A percentile compares a stretch with the other conserved stretches of the same genome.
Conservation (phyloP, 2,888 invertebrate genomes). For the Portevinia maculata region DNA sequence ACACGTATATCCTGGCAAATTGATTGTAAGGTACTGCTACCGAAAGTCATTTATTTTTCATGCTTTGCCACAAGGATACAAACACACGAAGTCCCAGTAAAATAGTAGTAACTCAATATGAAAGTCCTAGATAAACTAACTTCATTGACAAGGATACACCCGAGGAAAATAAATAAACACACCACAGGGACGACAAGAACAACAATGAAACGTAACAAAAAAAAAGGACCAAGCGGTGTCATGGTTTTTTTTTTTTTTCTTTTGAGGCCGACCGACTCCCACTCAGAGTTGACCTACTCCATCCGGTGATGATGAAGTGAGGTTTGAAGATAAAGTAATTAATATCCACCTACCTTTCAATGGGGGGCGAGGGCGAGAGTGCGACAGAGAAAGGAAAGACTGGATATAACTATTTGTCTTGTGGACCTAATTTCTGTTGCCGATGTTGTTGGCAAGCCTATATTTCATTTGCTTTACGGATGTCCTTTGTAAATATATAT, state of each 20-base stretch:
- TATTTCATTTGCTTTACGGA: not conserved
- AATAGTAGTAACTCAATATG: constrained; percentile 49
- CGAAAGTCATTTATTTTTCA: constrained; percentile 70
- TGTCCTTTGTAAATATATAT: not conserved
- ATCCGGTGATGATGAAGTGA: constrained; percentile 55
- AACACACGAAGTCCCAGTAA: constrained; percentile 9
- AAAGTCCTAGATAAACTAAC: constrained; percentile 66
- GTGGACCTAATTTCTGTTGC: constrained; percentile 50
- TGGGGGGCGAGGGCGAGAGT: no score
- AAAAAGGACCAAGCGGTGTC: constrained; percentile 31
- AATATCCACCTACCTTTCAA: constrained; percentile 54
- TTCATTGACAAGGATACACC: constrained; percentile 53
- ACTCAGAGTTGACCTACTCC: constrained; percentile 45
- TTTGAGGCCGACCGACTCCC: constrained; percentile 1
- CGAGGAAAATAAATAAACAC: constrained; percentile 55
- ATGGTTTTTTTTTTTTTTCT: no score
- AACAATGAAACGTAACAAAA: not conserved
- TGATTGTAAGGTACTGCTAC: constrained; percentile 66
- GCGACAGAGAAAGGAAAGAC: no score
- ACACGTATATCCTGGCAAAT: constrained; percentile 72
- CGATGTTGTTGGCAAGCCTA: not conserved
- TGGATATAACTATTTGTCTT: constrained; percentile 47
- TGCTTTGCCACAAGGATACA: constrained; percentile 48
- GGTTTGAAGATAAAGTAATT: constrained; percentile 63
- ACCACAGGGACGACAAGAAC: constrained; percentile 37